Evolutionary conservation across 2,797 vertebrate genomes (phyloP).

Genomic region (Squalus acanthias): DNA sequence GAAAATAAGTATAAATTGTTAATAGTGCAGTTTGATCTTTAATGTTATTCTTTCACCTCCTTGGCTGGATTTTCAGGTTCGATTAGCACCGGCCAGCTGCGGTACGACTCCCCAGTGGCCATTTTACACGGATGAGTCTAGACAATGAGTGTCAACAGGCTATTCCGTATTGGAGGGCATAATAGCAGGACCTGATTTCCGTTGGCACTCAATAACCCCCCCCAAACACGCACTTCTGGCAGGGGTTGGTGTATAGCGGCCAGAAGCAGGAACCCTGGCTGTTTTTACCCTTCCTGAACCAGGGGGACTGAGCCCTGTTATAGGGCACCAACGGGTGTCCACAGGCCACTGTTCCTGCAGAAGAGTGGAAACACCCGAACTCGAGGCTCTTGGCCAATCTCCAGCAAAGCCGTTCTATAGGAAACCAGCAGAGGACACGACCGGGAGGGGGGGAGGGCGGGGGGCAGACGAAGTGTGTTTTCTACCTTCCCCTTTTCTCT

Average conservation of each 20-base stretch:
- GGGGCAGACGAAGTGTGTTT: background rate
- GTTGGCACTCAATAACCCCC: background rate
- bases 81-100: rapidly evolving
- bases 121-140: no score
- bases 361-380: background rate
- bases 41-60: background rate
- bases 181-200: background rate
- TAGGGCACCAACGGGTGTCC: background rate
- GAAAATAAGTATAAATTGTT: background rate
- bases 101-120: background rate
- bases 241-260: no score
- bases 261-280: no score
- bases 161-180: background rate
- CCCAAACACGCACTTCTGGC: no score
- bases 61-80: background rate
- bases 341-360: no score
- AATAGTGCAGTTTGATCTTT: background rate
- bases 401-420: background rate
- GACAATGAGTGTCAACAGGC: background rate
- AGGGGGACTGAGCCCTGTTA: background rate
- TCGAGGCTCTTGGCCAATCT: background rate
- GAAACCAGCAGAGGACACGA: background rate
- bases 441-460: no score
- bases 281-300: background rate
- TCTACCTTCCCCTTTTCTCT: background rate